A percentile compares a stretch with the other conserved stretches of the same genome.
phyloP scores from a whole-genome alignment of 2,797 vertebrate species.

The Ctenochaetus hawaiiensis region DNA sequence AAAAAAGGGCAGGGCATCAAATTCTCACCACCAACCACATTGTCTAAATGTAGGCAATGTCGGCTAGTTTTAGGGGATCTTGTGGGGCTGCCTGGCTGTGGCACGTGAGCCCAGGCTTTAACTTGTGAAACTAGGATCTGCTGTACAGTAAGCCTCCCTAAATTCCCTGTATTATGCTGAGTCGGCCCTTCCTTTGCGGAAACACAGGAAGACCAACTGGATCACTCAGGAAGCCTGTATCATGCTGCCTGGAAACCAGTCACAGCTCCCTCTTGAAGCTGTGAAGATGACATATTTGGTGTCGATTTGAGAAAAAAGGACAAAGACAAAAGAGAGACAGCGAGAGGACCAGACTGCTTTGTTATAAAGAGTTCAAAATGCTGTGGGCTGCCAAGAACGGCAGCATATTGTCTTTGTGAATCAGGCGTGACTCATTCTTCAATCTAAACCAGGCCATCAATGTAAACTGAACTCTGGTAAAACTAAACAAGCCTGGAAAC shows the following conservation, averaged over 20 bases:
- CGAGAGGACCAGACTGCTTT: not conserved
- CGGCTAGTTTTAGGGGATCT: slow-evolving; percentile 13
- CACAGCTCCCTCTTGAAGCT: slow-evolving; percentile 35
- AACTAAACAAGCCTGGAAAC: slow-evolving; percentile 54
- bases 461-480: slow-evolving; percentile 45
- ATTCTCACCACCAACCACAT: slow-evolving; percentile 12
- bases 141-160: slow-evolving; percentile 44
- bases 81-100: slow-evolving; percentile 37
- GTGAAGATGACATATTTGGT: slow-evolving; percentile 45
- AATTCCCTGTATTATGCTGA: slow-evolving; percentile 51
- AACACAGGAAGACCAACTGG: slow-evolving; percentile 73
- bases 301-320: slow-evolving; percentile 2
- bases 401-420: slow-evolving; percentile 62
- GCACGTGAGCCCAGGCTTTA: slow-evolving; percentile 39
- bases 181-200: slow-evolving; percentile 61
- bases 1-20: slow-evolving; percentile 7
- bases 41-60: slow-evolving; percentile 1
- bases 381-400: slow-evolving; percentile 49
- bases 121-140: slow-evolving; percentile 37
- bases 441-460: slow-evolving; percentile 54
- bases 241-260: slow-evolving; percentile 52
- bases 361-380: slow-evolving; percentile 40
- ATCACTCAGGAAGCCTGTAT: slow-evolving; percentile 72
- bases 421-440: slow-evolving; percentile 44
- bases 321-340: not conserved